Evolutionary conservation across 2,113 vertebrate species (phyloP), one percentile per base, ranked within the genome.

Genomic region (Neogobius melanostomus): DNA sequence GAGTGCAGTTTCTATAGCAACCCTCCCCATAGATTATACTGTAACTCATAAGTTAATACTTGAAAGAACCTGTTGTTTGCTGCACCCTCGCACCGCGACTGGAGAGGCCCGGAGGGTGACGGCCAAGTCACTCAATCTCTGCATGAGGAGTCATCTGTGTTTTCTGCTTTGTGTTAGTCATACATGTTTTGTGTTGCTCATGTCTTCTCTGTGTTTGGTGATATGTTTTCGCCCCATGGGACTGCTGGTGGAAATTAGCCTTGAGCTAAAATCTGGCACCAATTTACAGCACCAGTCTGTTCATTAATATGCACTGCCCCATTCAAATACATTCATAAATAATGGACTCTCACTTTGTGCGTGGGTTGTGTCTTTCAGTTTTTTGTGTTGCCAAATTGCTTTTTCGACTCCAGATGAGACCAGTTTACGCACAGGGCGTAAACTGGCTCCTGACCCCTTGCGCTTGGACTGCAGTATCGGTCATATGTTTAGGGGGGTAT

Each of bases 1-100:
- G 82, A 90, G 85, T 78, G 57, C 12, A 44, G 92, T 94, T 92
- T 88, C 92, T 84, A 90, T 93, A 84, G 86, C 49, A 91, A 92
- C 91, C 64, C 67, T 88, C 90, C 91, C 89, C 70, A 79, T 83
- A 88, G 90, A 84, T 92, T 90, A 88, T 77, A 86, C 69, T 91
- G 71, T 91, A 90, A 91, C 89, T 89, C 72, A 64, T 47, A 87
- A 88, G 80, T 90, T 88, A 87, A 92, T 90, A 92, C 88, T 91
- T 90, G 85, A 86, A 76, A 85, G 86, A 72, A 68, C 69, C 65
- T 66, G 71, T 85, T 78, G 70, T 85, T 85, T 68, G 28, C 68
- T 52, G 50, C 47, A 69, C 66, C 46, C 69, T 61, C 54, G 72
- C 46, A 47, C 72, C 71, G 21, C 56, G 56, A 21, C 43, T 69